Base-by-base conservation (phyloP, 2,113 vertebrate genomes). In the Fulmarus glacialis region DNA sequence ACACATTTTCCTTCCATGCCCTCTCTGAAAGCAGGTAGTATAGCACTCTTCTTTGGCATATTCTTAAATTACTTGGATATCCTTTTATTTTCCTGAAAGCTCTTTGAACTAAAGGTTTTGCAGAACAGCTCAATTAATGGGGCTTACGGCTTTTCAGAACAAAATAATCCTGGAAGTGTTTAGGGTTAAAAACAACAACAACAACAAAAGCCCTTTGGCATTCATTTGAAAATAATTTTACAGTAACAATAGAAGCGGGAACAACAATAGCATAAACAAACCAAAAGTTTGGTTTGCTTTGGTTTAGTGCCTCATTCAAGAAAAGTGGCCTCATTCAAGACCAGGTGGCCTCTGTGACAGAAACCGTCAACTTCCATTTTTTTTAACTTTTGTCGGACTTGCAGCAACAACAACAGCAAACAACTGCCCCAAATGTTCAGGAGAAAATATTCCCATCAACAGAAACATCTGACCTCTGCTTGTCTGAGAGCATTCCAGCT, bases 1-100 rank as follows among this genome's bases (percentile, higher is more conserved):
- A 98, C 67, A 96, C 56, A 71, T 55, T 97, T 97, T 96, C 79
- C 84, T 96, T 95, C 97, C 82, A 70, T 84, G 68, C 68, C 78
- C 80, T 92, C 38, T 38, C 71, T 89, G 66, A 93, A 93, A 91
- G 50, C 60, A 68, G 36, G 89, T 85, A 86, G 29, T 59, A 90
- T 34, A 96, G 84, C 27, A 67, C 74, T 71, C 74, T 93, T 63
- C 93, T 95, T 93, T 75, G 30, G n/a, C 34, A n/a, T 91, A 62
- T 42, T 78, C 47, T 82, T 87, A n/a, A 64, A 75, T 53, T 79
- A 89, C 38, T 87, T 90, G 52, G 36, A 79, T 70, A 81, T 89
- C 48, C 64, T 82, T 96, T 85, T 91, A 73, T 84, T 94, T 92
- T 43, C 27, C 21, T 88, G 45, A 77, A 72, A 82, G 40, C 50